A percentile compares a stretch with the other conserved stretches of the same genome.
Evolutionary conservation across 2,113 vertebrate species (phyloP).

Genomic region (Eonycteris spelaea): DNA sequence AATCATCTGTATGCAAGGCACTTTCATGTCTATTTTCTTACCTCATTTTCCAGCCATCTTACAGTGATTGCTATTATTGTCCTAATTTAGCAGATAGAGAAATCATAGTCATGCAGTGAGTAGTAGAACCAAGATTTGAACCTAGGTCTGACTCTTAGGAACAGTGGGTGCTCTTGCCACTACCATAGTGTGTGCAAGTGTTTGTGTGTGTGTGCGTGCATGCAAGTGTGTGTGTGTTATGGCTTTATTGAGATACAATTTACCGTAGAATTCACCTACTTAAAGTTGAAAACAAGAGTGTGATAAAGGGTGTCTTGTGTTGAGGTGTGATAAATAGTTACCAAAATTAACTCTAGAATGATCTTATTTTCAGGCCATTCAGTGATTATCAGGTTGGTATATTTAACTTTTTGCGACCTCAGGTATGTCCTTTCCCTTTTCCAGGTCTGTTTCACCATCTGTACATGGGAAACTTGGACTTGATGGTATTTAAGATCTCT

Average conservation of each 20-base stretch:
- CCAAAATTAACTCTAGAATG: neutral
- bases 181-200: neutral
- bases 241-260: neutral
- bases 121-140: neutral
- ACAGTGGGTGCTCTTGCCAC: neutral
- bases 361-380: neutral
- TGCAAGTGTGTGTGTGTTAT: neutral
- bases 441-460: neutral
- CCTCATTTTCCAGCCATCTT: neutral
- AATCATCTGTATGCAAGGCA: neutral
- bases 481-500: neutral
- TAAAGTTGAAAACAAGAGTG: neutral
- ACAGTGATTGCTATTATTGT: neutral
- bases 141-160: neutral
- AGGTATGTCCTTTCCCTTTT: neutral
- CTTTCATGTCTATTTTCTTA: neutral
- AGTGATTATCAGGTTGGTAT: neutral
- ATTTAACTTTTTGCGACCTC: neutral
- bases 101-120: neutral
- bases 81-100: constrained; percentile 8
- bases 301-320: neutral
- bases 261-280: neutral
- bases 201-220: neutral
- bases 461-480: neutral
- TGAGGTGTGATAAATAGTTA: neutral